phyloP scores from a whole-genome alignment of 2,113 vertebrate genomes.

The Camelus bactrianus region DNA sequence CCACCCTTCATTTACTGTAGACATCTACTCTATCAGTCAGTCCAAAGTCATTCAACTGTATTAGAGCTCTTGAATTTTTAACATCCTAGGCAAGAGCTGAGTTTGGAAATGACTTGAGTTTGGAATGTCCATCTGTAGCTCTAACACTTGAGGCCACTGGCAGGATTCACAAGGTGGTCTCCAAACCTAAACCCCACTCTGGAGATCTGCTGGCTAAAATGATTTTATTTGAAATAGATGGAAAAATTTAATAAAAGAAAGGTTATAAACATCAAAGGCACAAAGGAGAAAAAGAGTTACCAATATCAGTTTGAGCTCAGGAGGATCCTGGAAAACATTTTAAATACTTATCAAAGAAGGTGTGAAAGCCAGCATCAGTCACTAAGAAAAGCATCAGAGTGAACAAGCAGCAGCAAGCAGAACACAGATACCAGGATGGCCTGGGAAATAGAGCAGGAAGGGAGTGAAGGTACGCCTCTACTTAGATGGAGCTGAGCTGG shows the following conservation, averaged over 20 bases:
- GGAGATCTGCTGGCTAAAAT: not conserved
- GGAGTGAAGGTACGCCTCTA: not conserved
- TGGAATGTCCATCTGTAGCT: not conserved
- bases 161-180: not conserved
- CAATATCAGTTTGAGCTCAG: not conserved
- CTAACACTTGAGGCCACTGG: not conserved
- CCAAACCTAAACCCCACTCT: not conserved
- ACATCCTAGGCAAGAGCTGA: not conserved
- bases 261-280: slow-evolving; percentile 6
- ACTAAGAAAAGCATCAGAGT: not conserved
- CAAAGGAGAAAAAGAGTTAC: not conserved
- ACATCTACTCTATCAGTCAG: not conserved
- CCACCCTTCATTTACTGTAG: slow-evolving; percentile 1
- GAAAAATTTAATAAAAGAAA: slow-evolving; percentile 27
- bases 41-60: not conserved
- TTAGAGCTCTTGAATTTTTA: not conserved
- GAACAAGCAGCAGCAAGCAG: not conserved
- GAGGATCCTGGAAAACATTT: slow-evolving; percentile 32
- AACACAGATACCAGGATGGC: not conserved
- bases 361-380: slow-evolving; percentile 33
- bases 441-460: not conserved
- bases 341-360: slow-evolving; percentile 20
- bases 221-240: slow-evolving; percentile 30
- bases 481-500: not conserved
- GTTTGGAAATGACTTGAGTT: not conserved